phyloP scores from a whole-genome alignment of 2,888 invertebrate genomes.

The Bhutanitis thaidina region DNA sequence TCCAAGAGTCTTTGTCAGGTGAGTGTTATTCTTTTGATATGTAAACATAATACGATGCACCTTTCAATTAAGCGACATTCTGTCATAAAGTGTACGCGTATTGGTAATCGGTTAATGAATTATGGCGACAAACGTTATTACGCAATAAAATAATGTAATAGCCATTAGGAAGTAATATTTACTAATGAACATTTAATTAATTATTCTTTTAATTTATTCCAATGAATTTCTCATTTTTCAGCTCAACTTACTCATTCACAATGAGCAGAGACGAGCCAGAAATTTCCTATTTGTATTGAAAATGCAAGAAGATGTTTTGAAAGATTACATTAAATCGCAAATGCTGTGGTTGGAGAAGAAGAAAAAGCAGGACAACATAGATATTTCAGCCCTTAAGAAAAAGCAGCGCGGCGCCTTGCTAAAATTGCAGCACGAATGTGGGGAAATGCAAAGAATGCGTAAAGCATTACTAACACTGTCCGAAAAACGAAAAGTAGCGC shows the following conservation, averaged over 20 bases:
- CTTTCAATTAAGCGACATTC: conserved; percentile 9
- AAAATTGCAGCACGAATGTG: conserved; percentile 83
- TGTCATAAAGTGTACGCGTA: conserved; percentile 4
- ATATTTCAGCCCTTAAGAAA: conserved; percentile 80
- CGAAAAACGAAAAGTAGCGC: conserved; percentile 62
- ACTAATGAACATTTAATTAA: neutral
- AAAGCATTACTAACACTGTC: conserved; percentile 64
- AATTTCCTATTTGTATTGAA: conserved; percentile 68
- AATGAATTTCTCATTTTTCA: too few relatives aligned
- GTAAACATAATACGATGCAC: conserved; percentile 45
- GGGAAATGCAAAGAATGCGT: conserved; percentile 82
- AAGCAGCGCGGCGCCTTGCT: conserved; percentile 83
- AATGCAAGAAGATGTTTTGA: conserved; percentile 72
- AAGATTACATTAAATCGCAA: conserved; percentile 73
- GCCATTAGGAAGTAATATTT: too few relatives aligned
- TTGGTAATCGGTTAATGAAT: conserved; percentile 1
- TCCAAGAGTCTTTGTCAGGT: conserved; percentile 76
- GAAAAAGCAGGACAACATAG: conserved; percentile 67
- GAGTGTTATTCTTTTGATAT: conserved; percentile 58
- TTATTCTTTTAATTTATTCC: conserved; percentile 27
- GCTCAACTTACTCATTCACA: conserved; percentile 74
- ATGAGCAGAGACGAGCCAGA: conserved; percentile 73
- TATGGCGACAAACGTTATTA: neutral
- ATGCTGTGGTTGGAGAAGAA: conserved; percentile 71
- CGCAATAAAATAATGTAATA: neutral